Percentiles rank a stretch among this genome's conserved stretches.
phyloP scores from a whole-genome alignment of 2,797 vertebrate genomes.

The Onychomys leucogaster region DNA sequence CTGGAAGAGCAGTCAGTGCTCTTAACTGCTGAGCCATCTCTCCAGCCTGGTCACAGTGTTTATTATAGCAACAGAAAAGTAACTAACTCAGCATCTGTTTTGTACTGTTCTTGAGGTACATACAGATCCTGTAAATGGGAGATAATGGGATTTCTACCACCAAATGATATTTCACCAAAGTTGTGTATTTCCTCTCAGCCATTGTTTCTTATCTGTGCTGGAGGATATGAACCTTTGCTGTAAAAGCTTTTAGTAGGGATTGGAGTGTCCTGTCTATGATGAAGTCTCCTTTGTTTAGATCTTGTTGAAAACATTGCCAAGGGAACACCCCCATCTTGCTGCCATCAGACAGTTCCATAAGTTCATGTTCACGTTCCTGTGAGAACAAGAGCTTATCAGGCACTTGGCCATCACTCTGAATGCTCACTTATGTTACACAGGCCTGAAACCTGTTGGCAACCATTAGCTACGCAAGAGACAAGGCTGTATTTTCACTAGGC shows the following conservation, averaged over 20 bases:
- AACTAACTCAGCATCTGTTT: neutral
- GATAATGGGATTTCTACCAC: neutral
- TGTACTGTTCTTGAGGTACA: neutral
- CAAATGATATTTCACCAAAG: neutral
- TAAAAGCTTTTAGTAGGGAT: neutral
- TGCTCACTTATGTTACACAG: neutral
- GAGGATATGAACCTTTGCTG: neutral
- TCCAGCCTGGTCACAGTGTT: neutral
- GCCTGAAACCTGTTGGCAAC: neutral
- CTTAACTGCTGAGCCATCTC: too few species aligned
- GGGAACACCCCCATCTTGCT: neutral
- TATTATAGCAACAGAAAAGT: neutral
- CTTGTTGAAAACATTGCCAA: conserved; percentile 14
- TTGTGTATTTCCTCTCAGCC: neutral
- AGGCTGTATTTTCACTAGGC: neutral
- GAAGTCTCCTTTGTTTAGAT: neutral
- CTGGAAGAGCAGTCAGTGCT: too few species aligned
- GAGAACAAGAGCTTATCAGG: neutral
- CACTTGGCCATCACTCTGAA: neutral
- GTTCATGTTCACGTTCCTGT: neutral
- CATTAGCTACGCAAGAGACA: neutral
- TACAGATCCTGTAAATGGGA: neutral
- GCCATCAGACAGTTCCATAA: neutral
- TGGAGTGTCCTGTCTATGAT: neutral
- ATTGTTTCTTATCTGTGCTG: neutral